These are phyloP conservation scores for Drosophila merina DNA, from an alignment of 2,888 invertebrate genomes.

Conservation along the genomic window DNA sequence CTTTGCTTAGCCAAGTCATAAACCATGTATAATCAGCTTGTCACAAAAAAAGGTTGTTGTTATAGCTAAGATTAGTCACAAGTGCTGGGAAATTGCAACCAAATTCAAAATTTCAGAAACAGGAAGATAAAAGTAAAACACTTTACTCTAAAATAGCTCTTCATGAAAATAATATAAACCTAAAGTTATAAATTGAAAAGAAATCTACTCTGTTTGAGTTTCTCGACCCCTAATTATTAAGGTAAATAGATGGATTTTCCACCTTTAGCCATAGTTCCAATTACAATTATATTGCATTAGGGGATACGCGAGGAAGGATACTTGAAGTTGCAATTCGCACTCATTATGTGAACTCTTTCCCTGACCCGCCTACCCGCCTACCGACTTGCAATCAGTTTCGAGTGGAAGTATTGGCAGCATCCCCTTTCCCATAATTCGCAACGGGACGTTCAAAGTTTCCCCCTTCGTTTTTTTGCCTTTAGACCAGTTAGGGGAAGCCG, in stretches of 20 bases:
- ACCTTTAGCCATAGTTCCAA: neutral
- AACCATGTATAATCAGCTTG: no score
- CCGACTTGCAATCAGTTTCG: constrained; percentile 48
- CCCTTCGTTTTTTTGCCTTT: constrained; percentile 19
- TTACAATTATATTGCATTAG: constrained; percentile 1
- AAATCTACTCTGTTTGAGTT: neutral
- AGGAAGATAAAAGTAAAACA: neutral
- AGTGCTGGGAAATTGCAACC: neutral
- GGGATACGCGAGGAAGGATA: neutral
- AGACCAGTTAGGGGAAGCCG: constrained; percentile 36
- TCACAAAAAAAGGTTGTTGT: no score
- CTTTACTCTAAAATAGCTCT: neutral
- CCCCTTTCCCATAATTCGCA: constrained; percentile 41
- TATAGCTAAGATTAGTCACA: no score
- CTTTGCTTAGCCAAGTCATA: no score
- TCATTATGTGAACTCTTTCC: neutral
- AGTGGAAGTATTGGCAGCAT: constrained; percentile 29
- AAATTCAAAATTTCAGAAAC: neutral
- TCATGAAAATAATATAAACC: neutral
- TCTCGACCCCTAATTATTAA: neutral
- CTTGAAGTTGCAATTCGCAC: constrained; percentile 6
- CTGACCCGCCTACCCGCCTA: constrained; percentile 3
- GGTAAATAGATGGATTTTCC: neutral
- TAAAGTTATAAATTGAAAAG: neutral
- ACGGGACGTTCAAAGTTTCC: constrained; percentile 55